These are phyloP conservation scores for Protodeltote pygarga DNA, from an alignment of 2,888 invertebrate species.

Conservation along the genomic window DNA sequence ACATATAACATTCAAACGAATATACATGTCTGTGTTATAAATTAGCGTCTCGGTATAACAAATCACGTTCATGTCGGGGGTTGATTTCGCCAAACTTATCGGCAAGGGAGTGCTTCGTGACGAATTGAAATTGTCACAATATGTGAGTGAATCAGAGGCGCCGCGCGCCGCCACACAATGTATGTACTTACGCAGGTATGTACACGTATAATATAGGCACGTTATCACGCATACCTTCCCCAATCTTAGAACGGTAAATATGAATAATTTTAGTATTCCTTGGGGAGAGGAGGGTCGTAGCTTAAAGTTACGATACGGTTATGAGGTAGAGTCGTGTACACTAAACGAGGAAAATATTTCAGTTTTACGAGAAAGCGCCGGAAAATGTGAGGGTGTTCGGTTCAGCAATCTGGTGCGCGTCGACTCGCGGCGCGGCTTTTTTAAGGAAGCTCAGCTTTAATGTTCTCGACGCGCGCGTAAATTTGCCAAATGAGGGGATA, in stretches of 20 bases:
- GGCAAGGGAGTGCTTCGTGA: conserved; percentile 3
- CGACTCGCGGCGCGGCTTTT: background rate
- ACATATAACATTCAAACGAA: too few relatives aligned
- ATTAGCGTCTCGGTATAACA: too few relatives aligned
- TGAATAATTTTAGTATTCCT: conserved; percentile 30
- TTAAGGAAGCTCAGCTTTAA: conserved; percentile 5
- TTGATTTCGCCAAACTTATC: background rate
- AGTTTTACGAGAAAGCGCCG: conserved; percentile 16
- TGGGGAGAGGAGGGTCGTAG: conserved; percentile 9
- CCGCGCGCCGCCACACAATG: background rate
- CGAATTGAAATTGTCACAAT: conserved; percentile 13
- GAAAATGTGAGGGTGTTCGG: conserved; percentile 4
- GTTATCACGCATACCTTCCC: background rate
- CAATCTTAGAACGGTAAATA: conserved; percentile 22
- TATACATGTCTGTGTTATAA: too few relatives aligned
- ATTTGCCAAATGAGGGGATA: conserved; percentile 17
- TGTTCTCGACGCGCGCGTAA: conserved; percentile 2
- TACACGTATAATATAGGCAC: too few relatives aligned
- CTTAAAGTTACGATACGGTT: conserved; percentile 19
- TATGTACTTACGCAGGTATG: background rate
- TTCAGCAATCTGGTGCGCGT: conserved; percentile 11
- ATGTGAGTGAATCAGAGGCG: background rate
- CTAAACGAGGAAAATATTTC: conserved; percentile 22
- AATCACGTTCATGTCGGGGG: background rate
- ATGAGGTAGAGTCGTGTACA: conserved; percentile 19